Evolutionary conservation across 2,797 vertebrate genomes (phyloP).

Genomic region (Dendrocincla tyrannina): DNA sequence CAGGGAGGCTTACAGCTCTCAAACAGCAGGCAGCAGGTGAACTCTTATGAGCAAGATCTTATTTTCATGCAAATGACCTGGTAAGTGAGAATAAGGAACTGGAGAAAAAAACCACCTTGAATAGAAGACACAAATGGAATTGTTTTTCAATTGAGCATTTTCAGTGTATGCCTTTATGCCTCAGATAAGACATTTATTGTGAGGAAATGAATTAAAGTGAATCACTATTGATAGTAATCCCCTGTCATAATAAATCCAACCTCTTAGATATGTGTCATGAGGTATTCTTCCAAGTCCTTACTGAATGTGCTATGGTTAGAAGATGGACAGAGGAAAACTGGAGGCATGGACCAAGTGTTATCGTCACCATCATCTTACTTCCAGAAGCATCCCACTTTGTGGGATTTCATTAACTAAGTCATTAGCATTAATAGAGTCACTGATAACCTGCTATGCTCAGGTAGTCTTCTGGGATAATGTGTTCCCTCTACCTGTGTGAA

Average conservation of each 20-base stretch:
- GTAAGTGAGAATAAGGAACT: constrained; percentile 57
- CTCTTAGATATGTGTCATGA: background rate
- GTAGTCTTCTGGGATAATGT: background rate
- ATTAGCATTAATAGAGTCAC: background rate
- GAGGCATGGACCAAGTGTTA: background rate
- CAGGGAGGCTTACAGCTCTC: constrained; percentile 20
- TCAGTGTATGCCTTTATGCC: constrained; percentile 17
- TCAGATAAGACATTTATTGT: constrained; percentile 40
- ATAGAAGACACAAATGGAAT: constrained; percentile 46
- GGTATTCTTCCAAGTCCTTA: background rate
- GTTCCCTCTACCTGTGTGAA: background rate
- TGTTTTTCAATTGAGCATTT: constrained; percentile 45
- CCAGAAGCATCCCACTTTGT: background rate
- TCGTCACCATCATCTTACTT: background rate
- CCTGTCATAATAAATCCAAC: constrained; percentile 27
- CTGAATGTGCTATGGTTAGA: background rate
- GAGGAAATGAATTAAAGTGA: constrained; percentile 22
- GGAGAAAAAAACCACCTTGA: background rate
- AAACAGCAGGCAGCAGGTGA: constrained; percentile 60
- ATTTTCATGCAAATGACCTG: constrained; percentile 68
- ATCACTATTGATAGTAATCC: background rate
- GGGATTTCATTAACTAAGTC: background rate
- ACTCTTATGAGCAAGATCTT: constrained; percentile 41
- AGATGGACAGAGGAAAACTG: background rate
- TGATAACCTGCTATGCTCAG: background rate